Percentiles rank a stretch among this genome's conserved stretches.
phyloP scores from a whole-genome alignment of 2,797 vertebrate genomes.

The Anguilla anguilla region DNA sequence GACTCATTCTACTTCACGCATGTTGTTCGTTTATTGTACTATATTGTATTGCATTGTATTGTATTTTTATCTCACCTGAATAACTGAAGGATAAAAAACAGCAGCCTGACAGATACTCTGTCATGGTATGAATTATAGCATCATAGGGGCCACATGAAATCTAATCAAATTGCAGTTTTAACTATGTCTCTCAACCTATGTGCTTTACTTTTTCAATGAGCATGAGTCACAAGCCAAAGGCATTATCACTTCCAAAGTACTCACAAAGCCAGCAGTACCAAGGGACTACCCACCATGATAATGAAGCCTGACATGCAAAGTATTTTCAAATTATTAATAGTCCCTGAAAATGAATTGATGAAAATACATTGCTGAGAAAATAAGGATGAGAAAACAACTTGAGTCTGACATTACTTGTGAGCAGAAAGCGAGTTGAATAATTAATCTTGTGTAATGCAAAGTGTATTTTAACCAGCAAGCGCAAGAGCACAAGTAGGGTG shows the following conservation, averaged over 20 bases:
- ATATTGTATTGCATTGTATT: background rate
- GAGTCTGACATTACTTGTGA: background rate
- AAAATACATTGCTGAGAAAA: background rate
- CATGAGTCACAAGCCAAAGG: slow-evolving; percentile 7
- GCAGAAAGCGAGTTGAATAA: background rate
- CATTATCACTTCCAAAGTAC: background rate
- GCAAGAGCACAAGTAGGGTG: background rate
- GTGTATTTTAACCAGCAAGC: background rate
- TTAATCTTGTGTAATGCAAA: background rate
- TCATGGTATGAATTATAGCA: background rate
- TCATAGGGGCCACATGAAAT: background rate
- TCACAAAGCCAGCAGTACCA: background rate
- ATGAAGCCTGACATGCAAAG: background rate
- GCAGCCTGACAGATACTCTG: background rate
- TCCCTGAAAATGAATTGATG: background rate
- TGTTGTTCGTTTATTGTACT: background rate
- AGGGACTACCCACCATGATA: background rate
- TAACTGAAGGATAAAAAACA: background rate
- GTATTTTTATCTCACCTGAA: background rate
- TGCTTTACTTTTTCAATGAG: background rate
- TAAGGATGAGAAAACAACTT: background rate
- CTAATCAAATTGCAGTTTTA: background rate
- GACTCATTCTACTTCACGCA: background rate
- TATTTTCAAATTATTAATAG: background rate
- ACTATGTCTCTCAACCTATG: background rate